phyloP scores from a whole-genome alignment of 2,888 invertebrate genomes.

The Neoscelio sp. region DNA sequence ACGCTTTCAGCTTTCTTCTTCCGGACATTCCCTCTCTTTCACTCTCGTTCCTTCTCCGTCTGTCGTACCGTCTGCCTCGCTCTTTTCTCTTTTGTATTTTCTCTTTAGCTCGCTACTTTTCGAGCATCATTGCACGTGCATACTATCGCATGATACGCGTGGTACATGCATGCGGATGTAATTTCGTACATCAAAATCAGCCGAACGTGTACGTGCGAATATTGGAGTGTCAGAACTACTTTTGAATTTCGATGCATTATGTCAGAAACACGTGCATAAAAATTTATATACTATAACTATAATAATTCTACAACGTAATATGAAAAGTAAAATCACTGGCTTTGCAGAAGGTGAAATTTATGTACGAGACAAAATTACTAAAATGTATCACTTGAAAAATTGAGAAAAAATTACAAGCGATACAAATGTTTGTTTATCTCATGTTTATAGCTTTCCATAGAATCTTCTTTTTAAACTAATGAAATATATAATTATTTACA shows the following conservation, averaged over 20 bases:
- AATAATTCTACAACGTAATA: too few species aligned
- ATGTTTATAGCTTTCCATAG: too few species aligned
- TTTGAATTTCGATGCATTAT: conserved; percentile 11
- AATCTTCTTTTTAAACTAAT: too few species aligned
- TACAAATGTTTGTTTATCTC: too few species aligned
- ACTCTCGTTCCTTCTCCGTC: conserved; percentile 38
- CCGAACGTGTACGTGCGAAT: conserved; percentile 29
- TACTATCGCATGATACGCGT: conserved; percentile 47
- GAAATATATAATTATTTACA: too few species aligned
- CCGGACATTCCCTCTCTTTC: conserved; percentile 54
- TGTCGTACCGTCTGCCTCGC: conserved; percentile 12
- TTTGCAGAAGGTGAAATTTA: too few species aligned
- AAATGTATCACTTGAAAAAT: too few species aligned
- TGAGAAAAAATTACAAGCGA: too few species aligned
- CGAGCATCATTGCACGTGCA: conserved; percentile 54
- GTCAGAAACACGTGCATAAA: neutral
- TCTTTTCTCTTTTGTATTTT: conserved; percentile 56
- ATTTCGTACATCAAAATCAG: conserved; percentile 41
- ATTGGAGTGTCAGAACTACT: conserved; percentile 5
- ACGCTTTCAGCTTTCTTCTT: conserved; percentile 68
- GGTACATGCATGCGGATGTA: conserved; percentile 54
- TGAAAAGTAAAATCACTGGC: too few species aligned
- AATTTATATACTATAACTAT: too few species aligned
- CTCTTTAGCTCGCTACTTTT: conserved; percentile 52
- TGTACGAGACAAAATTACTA: too few species aligned